A percentile compares a stretch with the other conserved stretches of the same genome.
Conservation (phyloP, 2,888 invertebrate species). For the Augiades crinisus region DNA sequence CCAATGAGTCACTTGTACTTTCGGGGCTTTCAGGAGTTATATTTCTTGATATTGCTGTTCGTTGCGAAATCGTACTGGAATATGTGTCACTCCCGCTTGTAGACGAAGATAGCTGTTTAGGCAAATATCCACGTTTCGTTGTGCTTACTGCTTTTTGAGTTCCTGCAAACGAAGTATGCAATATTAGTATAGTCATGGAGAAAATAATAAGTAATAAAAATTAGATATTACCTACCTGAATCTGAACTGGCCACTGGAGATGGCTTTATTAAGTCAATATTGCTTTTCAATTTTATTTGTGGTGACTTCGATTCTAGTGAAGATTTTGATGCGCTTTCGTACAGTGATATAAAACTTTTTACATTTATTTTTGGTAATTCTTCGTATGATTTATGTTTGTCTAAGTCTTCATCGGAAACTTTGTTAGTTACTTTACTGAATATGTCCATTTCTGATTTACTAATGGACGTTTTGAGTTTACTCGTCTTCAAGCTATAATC, state of each 20-base stretch:
- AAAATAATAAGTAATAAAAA: not conserved
- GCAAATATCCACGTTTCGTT: conserved; percentile 34
- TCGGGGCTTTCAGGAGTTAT: conserved; percentile 27
- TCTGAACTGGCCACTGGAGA: conserved; percentile 49
- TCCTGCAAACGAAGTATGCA: conserved; percentile 31
- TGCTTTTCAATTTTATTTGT: conserved; percentile 35
- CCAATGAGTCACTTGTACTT: conserved; percentile 44
- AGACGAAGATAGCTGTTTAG: conserved; percentile 15
- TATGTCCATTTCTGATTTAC: conserved; percentile 76
- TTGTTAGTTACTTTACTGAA: conserved; percentile 58
- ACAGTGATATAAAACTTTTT: conserved; percentile 66
- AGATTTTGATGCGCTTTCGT: conserved; percentile 64
- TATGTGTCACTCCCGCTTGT: conserved; percentile 16
- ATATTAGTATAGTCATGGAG: not conserved
- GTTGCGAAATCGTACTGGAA: conserved; percentile 15
- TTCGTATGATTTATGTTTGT: conserved; percentile 69
- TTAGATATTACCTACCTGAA: conserved; percentile 50
- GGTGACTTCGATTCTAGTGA: conserved; percentile 41
- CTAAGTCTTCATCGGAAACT: conserved; percentile 48
- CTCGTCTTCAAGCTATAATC: conserved; percentile 37
- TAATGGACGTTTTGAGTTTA: conserved; percentile 58
- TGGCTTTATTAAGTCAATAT: conserved; percentile 45
- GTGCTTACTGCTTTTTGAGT: conserved; percentile 26
- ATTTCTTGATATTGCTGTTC: conserved; percentile 20
- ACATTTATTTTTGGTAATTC: conserved; percentile 71